A percentile compares a stretch with the other conserved stretches of the same genome.
Evolutionary conservation across 2,113 vertebrate species (phyloP).

Genomic region (Bubo blakistoni): DNA sequence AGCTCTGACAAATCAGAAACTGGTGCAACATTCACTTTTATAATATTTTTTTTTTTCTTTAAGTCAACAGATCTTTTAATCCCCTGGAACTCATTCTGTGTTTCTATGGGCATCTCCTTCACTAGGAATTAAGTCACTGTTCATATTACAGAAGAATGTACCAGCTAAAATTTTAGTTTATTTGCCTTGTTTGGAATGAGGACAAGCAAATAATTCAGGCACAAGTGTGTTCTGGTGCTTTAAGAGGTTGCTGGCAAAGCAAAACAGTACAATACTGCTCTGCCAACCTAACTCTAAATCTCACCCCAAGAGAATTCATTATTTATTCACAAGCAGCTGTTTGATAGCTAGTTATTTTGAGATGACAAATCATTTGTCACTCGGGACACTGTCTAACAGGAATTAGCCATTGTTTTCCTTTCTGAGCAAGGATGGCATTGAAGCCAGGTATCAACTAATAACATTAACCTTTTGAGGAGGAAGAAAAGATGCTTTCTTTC

Average conservation of each 20-base stretch:
- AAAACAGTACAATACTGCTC: background rate
- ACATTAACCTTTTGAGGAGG: background rate
- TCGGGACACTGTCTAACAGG: background rate
- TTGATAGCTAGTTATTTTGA: background rate
- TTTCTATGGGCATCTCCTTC: background rate
- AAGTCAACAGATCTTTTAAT: background rate
- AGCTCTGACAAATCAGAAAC: background rate
- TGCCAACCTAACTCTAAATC: background rate
- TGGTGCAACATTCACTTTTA: background rate
- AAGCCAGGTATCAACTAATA: background rate
- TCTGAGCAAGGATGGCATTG: background rate
- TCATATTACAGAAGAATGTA: background rate
- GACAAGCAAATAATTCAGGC: background rate
- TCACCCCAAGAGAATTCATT: background rate
- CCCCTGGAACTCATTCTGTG: background rate
- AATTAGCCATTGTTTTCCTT: background rate
- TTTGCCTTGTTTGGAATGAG: background rate
- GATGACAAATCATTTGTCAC: background rate
- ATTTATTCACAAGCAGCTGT: conserved; percentile 29
- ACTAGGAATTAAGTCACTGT: background rate
- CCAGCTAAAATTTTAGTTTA: background rate
- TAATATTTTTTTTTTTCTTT: background rate
- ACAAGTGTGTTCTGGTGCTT: background rate
- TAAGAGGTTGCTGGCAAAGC: conserved; percentile 19
- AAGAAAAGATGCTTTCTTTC: background rate